Evolutionary conservation across 35 echinoderm and acorn worm genomes (phyloP).

Genomic region (Strongylocentrotus purpuratus): DNA sequence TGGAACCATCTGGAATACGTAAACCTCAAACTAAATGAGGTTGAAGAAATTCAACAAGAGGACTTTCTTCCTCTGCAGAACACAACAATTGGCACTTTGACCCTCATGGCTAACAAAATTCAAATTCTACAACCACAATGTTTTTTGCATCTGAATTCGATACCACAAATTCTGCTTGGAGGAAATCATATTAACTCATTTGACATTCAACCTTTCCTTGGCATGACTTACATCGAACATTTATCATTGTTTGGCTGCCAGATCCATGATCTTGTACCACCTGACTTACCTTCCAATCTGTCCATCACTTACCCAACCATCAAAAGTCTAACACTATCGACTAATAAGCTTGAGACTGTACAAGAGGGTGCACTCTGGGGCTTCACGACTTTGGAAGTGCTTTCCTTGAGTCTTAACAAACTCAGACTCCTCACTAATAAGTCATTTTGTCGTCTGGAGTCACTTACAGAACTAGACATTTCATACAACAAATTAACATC

Average conservation of each 20-base stretch:
- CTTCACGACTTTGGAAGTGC: neutral
- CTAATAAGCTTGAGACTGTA: neutral
- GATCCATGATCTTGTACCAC: neutral
- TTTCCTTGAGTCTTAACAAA: neutral
- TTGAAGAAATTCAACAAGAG: neutral
- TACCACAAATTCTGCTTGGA: neutral
- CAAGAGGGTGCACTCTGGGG: constrained; percentile 1
- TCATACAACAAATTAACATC: neutral
- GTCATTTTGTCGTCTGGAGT: neutral
- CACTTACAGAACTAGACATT: constrained; percentile 16
- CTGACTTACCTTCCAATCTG: neutral
- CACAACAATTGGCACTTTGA: neutral
- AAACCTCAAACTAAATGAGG: neutral
- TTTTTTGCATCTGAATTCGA: neutral
- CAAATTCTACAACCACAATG: neutral
- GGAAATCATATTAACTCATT: neutral
- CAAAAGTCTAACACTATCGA: neutral
- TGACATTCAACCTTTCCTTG: constrained; percentile 22
- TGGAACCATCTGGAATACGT: neutral
- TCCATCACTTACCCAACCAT: neutral
- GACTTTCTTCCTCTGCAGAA: constrained; percentile 40
- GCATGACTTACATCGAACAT: neutral
- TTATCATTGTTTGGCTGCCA: neutral
- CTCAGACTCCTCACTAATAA: neutral
- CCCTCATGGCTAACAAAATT: neutral